phyloP scores from a whole-genome alignment of 2,113 vertebrate species.

The Bubo scandiacus region DNA sequence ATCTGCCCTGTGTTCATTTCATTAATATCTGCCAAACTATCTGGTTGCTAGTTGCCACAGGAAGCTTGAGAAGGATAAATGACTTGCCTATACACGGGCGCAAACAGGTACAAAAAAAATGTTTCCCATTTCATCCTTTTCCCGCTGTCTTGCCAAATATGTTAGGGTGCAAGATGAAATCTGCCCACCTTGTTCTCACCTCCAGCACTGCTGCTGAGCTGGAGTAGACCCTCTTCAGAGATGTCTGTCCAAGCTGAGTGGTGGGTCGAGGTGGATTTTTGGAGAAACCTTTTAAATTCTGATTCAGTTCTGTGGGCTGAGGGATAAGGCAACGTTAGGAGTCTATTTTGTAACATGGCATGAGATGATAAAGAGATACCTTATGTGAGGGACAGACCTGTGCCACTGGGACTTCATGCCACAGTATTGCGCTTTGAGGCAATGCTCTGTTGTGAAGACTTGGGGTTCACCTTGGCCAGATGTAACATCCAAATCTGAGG shows the following conservation, averaged over 20 bases:
- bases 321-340: not conserved
- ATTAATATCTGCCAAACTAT: not conserved
- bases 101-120: not conserved
- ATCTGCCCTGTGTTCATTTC: not conserved
- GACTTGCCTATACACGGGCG: not conserved
- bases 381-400: not conserved
- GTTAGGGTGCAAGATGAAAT: not conserved
- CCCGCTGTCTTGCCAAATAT: not conserved
- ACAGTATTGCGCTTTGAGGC: not conserved
- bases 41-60: not conserved
- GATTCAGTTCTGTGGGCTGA: not conserved
- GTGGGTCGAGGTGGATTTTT: not conserved
- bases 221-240: not conserved
- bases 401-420: not conserved
- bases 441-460: not conserved
- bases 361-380: not conserved
- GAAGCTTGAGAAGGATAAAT: not conserved
- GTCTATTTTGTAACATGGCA: not conserved
- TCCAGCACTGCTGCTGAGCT: rapidly evolving
- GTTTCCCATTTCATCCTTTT: not conserved
- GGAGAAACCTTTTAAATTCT: not conserved
- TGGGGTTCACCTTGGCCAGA: not conserved
- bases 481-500: not conserved
- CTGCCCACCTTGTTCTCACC: not conserved
- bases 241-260: not conserved